Percentiles rank a stretch among this genome's conserved stretches.
phyloP scores from a whole-genome alignment of 2,888 invertebrate genomes.

The Diaprepes abbreviatus region DNA sequence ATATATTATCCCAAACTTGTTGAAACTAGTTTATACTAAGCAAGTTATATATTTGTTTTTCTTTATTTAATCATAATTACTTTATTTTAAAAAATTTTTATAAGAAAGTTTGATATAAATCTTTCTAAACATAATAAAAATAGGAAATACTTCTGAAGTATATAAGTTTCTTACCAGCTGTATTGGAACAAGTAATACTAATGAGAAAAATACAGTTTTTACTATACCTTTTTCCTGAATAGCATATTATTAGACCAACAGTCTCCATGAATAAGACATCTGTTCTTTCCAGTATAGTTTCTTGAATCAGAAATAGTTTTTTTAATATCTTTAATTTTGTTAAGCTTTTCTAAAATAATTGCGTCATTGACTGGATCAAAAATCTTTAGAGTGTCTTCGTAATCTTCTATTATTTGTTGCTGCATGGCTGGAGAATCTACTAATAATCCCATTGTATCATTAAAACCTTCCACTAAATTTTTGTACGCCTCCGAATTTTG shows the following conservation, averaged over 20 bases:
- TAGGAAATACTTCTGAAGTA: too few relatives aligned
- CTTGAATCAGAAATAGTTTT: background rate
- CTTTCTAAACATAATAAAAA: too few relatives aligned
- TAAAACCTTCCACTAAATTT: background rate
- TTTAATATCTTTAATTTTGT: background rate
- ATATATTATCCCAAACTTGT: too few relatives aligned
- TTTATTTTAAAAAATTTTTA: too few relatives aligned
- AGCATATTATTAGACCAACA: background rate
- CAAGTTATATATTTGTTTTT: too few relatives aligned
- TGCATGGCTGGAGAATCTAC: background rate
- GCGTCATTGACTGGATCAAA: background rate
- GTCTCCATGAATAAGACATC: background rate
- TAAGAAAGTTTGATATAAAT: too few relatives aligned
- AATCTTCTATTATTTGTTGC: background rate
- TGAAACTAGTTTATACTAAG: too few relatives aligned
- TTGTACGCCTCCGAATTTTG: slow-evolving; percentile 23
- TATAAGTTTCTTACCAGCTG: too few relatives aligned
- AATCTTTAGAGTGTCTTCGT: background rate
- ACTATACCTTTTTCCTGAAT: background rate
- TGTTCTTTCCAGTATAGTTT: background rate
- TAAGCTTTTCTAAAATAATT: background rate
- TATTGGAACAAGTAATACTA: too few relatives aligned
- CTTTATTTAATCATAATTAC: too few relatives aligned
- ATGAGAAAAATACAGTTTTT: too few relatives aligned
- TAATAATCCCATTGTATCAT: background rate